Percentiles rank a stretch among this genome's conserved stretches.
Evolutionary conservation across 1,140 invertebrate genomes (phyloP).

Genomic region (Heliconius melpomene): DNA sequence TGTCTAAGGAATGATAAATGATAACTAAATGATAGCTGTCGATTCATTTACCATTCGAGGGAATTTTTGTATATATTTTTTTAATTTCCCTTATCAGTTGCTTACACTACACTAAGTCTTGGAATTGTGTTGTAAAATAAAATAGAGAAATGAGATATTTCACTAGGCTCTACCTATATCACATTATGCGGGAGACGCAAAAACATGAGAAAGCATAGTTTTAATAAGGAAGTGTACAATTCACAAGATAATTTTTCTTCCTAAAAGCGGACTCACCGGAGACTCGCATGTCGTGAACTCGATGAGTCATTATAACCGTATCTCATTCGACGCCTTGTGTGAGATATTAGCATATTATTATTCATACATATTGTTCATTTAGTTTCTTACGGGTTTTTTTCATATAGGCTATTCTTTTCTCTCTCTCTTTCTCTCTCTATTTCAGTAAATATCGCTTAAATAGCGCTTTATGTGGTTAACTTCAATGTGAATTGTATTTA

Average conservation of each 20-base stretch:
- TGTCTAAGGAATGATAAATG: no score
- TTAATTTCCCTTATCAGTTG: no score
- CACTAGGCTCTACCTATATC: background rate
- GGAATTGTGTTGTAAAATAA: no score
- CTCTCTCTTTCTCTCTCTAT: no score
- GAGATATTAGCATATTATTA: conserved; percentile 10
- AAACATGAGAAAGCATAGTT: background rate
- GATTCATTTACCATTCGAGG: no score
- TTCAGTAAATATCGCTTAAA: background rate
- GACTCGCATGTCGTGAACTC: background rate
- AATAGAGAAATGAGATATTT: no score
- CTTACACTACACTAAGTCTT: no score
- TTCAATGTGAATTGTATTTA: background rate
- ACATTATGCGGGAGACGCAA: background rate
- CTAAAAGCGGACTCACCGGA: background rate
- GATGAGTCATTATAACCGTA: conserved; percentile 11
- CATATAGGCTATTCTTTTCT: background rate
- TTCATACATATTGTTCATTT: background rate
- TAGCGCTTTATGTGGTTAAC: background rate
- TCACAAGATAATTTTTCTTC: background rate
- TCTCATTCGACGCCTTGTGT: background rate
- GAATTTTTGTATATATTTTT: no score
- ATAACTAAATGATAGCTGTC: no score
- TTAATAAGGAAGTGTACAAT: background rate
- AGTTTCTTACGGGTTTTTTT: background rate